Conservation (phyloP, 2,113 vertebrate genomes). For the Nothocercus nigrocapillus region DNA sequence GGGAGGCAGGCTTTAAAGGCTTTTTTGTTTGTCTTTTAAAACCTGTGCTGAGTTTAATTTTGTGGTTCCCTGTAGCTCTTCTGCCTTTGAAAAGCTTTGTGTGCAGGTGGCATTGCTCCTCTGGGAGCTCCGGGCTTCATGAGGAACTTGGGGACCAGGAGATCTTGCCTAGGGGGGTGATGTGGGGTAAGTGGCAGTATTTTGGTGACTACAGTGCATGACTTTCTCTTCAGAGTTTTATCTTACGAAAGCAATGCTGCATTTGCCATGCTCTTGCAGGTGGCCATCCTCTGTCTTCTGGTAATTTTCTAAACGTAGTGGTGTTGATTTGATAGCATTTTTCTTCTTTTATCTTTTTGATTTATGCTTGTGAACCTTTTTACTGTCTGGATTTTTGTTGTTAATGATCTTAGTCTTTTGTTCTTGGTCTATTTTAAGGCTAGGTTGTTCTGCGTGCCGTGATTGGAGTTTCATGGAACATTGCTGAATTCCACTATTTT, state of each 20-base stretch:
- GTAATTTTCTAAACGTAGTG: not conserved
- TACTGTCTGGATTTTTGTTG: not conserved
- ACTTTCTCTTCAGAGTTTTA: not conserved
- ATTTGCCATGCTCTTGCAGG: not conserved
- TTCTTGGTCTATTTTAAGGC: slow-evolving; percentile 41
- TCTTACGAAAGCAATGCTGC: not conserved
- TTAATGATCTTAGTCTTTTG: slow-evolving; percentile 30
- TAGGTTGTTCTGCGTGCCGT: not conserved
- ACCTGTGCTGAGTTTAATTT: not conserved
- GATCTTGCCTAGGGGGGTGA: not conserved
- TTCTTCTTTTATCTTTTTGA: not conserved
- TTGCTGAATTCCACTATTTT: not conserved
- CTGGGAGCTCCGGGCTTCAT: not conserved
- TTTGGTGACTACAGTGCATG: not conserved
- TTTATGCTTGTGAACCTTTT: slow-evolving; percentile 4
- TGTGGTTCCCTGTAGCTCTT: not conserved
- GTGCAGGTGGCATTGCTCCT: not conserved
- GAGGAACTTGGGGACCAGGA: not conserved
- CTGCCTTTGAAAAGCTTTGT: not conserved
- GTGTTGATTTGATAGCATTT: not conserved
- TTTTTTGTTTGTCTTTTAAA: not conserved
- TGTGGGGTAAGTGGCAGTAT: not conserved
- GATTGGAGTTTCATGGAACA: not conserved
- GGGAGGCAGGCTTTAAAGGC: not conserved
- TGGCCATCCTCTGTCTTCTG: not conserved